phyloP scores from a whole-genome alignment of 2,113 vertebrate genomes.

The Rattus norvegicus region GRCr8 NC_086039.1:116520001-116520500 shows the following conservation, averaged over 20 bases:
- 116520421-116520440: not conserved
- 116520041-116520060: not conserved
- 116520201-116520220: not conserved
- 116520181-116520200: not conserved
- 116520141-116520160: not conserved
- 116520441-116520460: not conserved
- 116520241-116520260: not conserved
- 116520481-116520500: too few species aligned
- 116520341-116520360: not conserved
- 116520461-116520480: not conserved
- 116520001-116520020: not conserved
- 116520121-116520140: too few species aligned
- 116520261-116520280: not conserved
- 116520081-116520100: too few species aligned
- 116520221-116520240: not conserved
- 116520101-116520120: too few species aligned
- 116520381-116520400: not conserved
- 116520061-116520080: not conserved
- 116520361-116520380: not conserved
- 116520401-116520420: not conserved
- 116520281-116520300: not conserved
- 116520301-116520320: not conserved
- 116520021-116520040: not conserved
- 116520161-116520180: not conserved
- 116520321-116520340: not conserved